These are phyloP conservation scores for Scortum barcoo DNA, from an alignment of 2,113 vertebrate species.

Conservation along the genomic window DNA sequence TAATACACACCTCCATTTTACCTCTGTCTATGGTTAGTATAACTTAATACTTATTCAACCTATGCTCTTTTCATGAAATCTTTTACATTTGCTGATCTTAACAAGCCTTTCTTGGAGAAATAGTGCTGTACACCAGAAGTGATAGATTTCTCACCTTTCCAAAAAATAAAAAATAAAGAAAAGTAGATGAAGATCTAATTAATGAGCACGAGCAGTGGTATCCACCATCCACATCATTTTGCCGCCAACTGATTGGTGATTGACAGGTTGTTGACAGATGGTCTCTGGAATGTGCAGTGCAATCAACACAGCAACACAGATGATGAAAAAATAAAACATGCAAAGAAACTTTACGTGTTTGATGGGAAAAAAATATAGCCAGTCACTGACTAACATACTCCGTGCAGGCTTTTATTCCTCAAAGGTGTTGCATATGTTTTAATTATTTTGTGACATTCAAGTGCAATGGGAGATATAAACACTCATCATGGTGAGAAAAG, in stretches of 20 bases:
- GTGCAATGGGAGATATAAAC: not conserved
- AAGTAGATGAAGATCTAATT: conserved; percentile 1
- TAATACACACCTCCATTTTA: not conserved
- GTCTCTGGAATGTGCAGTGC: not conserved
- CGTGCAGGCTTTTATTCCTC: not conserved
- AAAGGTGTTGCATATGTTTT: not conserved
- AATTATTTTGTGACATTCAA: not conserved
- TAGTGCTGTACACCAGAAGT: not conserved
- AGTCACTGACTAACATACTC: not conserved
- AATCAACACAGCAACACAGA: not conserved
- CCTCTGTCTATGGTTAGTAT: not conserved
- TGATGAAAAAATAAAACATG: not conserved
- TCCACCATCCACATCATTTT: not conserved
- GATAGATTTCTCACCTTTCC: conserved; percentile 1
- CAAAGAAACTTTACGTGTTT: not conserved
- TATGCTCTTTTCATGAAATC: not conserved
- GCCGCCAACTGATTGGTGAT: not conserved
- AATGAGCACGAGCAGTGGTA: not conserved
- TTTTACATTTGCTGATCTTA: not conserved
- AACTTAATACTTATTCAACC: not conserved
- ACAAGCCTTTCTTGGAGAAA: not conserved
- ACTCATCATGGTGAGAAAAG: not conserved
- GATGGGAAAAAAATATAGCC: too few relatives aligned
- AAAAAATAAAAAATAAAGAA: too few relatives aligned
- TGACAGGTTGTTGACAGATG: not conserved